Conservation (phyloP, 1,140 invertebrate species). For the Hyles euphorbiae region DNA sequence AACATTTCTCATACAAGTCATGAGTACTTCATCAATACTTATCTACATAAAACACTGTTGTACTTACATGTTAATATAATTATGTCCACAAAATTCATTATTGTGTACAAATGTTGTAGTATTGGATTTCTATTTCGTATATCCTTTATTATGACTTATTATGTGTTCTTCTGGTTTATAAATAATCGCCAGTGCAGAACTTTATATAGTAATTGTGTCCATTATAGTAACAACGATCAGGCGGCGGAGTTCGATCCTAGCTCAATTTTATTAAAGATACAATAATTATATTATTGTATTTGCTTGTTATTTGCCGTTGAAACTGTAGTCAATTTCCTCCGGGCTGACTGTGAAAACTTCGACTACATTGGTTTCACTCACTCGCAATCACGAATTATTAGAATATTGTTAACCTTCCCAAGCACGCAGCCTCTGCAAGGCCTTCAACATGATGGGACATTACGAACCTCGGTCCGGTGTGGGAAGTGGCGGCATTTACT, state of each 20-base stretch:
- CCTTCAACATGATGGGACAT: too few relatives aligned
- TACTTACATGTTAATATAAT: too few relatives aligned
- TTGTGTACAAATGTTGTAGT: too few relatives aligned
- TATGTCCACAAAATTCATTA: too few relatives aligned
- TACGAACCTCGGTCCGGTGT: too few relatives aligned
- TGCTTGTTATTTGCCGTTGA: slow-evolving; percentile 58
- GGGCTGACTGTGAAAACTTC: slow-evolving; percentile 21
- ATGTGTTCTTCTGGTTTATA: background rate
- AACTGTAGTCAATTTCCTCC: slow-evolving; percentile 20
- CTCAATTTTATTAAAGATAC: slow-evolving; percentile 72
- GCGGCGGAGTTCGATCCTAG: slow-evolving; percentile 56
- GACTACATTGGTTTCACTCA: background rate
- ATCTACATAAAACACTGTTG: too few relatives aligned
- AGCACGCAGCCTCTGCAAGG: too few relatives aligned
- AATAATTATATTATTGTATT: slow-evolving; percentile 59
- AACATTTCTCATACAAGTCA: too few relatives aligned
- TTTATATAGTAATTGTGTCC: background rate
- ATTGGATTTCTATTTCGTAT: background rate
- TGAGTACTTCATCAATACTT: too few relatives aligned
- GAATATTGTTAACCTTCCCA: too few relatives aligned
- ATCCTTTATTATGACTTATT: background rate
- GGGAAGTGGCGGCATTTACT: too few relatives aligned
- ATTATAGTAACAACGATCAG: slow-evolving; percentile 6
- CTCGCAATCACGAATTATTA: too few relatives aligned
- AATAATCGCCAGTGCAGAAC: background rate